Base-by-base conservation (phyloP, 2,113 vertebrate species). In the Passer montanus region DNA sequence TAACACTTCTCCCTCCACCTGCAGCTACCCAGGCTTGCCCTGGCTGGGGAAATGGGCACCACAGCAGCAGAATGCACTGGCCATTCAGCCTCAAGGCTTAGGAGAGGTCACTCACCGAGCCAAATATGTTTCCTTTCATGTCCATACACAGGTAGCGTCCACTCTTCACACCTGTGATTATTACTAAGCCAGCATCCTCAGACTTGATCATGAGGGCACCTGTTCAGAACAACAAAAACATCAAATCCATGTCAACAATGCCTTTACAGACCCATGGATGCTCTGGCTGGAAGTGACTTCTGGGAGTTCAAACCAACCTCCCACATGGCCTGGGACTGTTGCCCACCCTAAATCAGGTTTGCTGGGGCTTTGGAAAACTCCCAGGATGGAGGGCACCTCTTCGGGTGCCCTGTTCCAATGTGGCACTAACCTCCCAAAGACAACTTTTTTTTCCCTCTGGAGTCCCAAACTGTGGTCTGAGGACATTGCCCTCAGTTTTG, bases 181-280 rank as follows among this genome's bases (percentile, higher is more conserved):
- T 98, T 68, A 99, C 98, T 15, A 96, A 97, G 85, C 98, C 98
- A 37, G 96, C 95, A 28, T 92, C 87, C 52, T 98, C 97, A 1
- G 98, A 97, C 85, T 95, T 98, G 89, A 98, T 97, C 93, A 98
- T 97, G 49, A 98, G 55, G 60, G 99, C 99, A 98, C 98, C 99
- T 98, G 55, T 21, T 89, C 39, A 75, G 63, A 70, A 73, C 77
- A 89, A 83, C 7, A 62, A 64, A 83, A 17, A n/a, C 15, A 11
- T 63, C 18, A 66, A 64, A 56, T 67, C 16, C 8, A 3, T 43
- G 53, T 83, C 0, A 1, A 13, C 26, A 19, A 5, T 30, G 50
- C 26, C 20, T 59, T 50, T 66, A 58, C 37, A 63, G 59, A 23
- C 26, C 17, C 37, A 52, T 2, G 0, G 27, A 10, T 68, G 15